Evolutionary conservation across 2,113 vertebrate species (phyloP).

Genomic region (Egretta garzetta): DNA sequence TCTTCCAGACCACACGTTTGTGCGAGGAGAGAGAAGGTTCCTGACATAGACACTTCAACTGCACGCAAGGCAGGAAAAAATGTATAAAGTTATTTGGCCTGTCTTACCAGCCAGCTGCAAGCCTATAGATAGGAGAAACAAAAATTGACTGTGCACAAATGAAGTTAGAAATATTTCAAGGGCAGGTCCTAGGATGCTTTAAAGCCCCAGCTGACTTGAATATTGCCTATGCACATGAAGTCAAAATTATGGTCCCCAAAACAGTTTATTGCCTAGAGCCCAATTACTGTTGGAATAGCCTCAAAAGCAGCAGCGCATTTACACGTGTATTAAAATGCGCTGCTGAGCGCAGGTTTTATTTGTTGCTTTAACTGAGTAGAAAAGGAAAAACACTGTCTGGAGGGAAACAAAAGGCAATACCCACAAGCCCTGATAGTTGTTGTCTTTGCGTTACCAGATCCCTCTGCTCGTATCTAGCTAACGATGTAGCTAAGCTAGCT

Average conservation of each 20-base stretch:
- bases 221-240: not conserved
- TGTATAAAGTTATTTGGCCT: accelerated
- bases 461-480: not conserved
- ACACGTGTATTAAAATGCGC: not conserved
- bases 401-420: not conserved
- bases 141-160: not conserved
- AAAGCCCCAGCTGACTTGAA: not conserved
- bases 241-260: not conserved
- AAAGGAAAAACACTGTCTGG: not conserved
- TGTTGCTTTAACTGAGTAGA: not conserved
- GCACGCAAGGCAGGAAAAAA: not conserved
- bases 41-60: not conserved
- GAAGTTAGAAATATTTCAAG: not conserved
- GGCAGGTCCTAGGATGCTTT: too few species aligned
- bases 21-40: not conserved
- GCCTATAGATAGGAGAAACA: not conserved
- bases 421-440: not conserved
- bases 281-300: not conserved
- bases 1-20: accelerated
- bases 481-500: not conserved
- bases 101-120: not conserved
- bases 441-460: not conserved
- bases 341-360: not conserved
- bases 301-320: not conserved
- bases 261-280: not conserved